phyloP scores from a whole-genome alignment of 2,888 invertebrate species.

The Aleiodes testaceus region DNA sequence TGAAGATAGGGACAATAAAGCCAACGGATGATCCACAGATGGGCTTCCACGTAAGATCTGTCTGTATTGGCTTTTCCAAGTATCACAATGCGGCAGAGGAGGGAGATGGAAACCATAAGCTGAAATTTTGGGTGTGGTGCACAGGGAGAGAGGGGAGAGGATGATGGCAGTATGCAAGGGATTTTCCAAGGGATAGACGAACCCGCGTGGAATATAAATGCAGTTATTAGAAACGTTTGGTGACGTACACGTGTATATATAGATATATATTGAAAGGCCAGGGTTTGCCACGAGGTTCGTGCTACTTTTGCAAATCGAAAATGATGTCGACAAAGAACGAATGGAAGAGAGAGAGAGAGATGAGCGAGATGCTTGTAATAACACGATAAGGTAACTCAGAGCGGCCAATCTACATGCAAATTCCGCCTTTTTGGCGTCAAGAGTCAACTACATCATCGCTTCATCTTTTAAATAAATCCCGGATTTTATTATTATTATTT shows the following conservation, averaged over 20 bases:
- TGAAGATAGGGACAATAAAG: conserved; percentile 21
- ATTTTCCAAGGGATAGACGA: conserved; percentile 56
- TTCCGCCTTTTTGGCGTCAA: conserved; percentile 15
- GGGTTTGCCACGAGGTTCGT: conserved; percentile 11
- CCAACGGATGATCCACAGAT: conserved; percentile 22
- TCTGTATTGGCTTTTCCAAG: conserved; percentile 1
- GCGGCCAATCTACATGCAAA: conserved; percentile 41
- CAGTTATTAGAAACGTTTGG: conserved; percentile 61
- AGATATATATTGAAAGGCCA: not conserved
- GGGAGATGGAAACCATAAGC: conserved; percentile 36
- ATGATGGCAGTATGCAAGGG: conserved; percentile 57
- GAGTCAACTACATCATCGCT: not conserved
- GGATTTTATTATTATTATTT: not conserved
- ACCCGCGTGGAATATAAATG: conserved; percentile 66
- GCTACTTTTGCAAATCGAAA: conserved; percentile 44
- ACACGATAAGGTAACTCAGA: conserved; percentile 52
- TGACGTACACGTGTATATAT: conserved; percentile 21
- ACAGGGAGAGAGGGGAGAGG: conserved; percentile 42
- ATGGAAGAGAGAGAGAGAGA: not conserved
- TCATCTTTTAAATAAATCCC: conserved; percentile 1
- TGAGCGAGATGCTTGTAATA: conserved; percentile 48
- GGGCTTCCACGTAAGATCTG: conserved; percentile 1
- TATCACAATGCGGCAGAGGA: not conserved
- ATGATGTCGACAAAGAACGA: conserved; percentile 43
- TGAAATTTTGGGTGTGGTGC: conserved; percentile 50